These are phyloP conservation scores for Leptatherina wallacei DNA, from an alignment of 2,797 vertebrate genomes.

Conservation along the genomic window DNA sequence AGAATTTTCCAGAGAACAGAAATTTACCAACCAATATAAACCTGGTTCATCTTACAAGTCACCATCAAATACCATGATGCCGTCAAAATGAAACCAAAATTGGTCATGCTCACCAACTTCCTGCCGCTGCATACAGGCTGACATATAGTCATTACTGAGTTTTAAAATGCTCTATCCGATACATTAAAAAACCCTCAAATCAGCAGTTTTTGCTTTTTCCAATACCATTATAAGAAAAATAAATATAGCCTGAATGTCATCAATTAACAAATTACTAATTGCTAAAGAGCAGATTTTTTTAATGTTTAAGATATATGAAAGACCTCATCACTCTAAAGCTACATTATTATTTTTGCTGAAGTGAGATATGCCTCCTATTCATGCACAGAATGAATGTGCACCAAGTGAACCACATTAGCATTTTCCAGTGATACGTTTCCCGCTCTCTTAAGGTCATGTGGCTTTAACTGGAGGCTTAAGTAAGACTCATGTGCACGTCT, in stretches of 20 bases:
- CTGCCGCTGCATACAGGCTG: constrained; percentile 35
- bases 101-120: constrained; percentile 7
- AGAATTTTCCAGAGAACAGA: constrained; percentile 16
- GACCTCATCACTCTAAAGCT: constrained; percentile 62
- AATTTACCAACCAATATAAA: constrained; percentile 24
- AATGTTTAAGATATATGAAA: constrained; percentile 66
- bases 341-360: constrained; percentile 75
- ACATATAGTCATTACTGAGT: constrained; percentile 61
- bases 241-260: constrained; percentile 64
- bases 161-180: constrained; percentile 52
- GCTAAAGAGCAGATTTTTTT: constrained; percentile 69
- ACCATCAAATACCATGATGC: neutral
- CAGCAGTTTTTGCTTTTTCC: constrained; percentile 66
- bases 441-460: constrained; percentile 82
- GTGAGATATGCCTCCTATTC: constrained; percentile 78
- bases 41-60: neutral
- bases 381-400: constrained; percentile 81
- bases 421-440: constrained; percentile 80
- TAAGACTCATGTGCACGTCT: constrained; percentile 80
- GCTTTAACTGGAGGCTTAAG: constrained; percentile 79
- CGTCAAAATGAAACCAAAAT: constrained; percentile 27
- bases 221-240: constrained; percentile 61
- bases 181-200: constrained; percentile 65
- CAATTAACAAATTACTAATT: constrained; percentile 69
- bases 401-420: constrained; percentile 75